These are phyloP conservation scores for Lasioglossum leucozonium DNA, from an alignment of 2,888 invertebrate species.

Conservation along the genomic window DNA sequence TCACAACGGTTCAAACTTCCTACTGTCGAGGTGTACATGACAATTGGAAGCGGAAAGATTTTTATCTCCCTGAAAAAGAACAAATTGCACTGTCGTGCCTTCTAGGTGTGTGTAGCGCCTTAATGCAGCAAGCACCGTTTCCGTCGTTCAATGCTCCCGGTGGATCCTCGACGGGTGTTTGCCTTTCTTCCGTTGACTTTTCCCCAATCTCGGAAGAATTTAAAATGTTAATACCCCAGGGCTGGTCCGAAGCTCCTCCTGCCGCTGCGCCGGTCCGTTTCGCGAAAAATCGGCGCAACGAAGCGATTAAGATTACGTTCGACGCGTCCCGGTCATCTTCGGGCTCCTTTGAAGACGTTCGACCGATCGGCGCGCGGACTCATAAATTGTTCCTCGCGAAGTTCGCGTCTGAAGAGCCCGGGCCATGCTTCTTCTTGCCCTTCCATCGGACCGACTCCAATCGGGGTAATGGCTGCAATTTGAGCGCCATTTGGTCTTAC, in stretches of 20 bases:
- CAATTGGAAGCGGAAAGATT: too few species aligned
- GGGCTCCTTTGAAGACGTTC: background rate
- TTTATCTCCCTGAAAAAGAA: too few species aligned
- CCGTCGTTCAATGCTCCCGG: background rate
- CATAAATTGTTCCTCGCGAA: background rate
- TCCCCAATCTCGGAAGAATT: background rate
- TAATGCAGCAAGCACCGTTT: background rate
- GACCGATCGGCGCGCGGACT: background rate
- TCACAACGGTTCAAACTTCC: too few species aligned
- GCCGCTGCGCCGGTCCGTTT: background rate
- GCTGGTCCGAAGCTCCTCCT: background rate
- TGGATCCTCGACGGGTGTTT: background rate
- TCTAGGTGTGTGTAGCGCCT: too few species aligned
- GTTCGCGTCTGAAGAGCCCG: background rate
- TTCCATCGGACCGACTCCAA: conserved; percentile 15
- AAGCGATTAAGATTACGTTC: background rate
- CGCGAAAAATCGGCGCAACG: background rate
- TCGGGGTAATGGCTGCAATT: conserved; percentile 39
- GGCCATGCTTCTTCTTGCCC: background rate
- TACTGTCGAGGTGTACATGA: too few species aligned
- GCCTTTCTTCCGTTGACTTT: background rate
- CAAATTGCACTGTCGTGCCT: too few species aligned
- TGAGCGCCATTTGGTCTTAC: conserved; percentile 8
- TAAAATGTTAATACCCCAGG: background rate
- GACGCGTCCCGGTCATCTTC: background rate